Evolutionary conservation across 2,888 invertebrate genomes (phyloP), one percentile per base, ranked within the genome.

Genomic region (Cheilosia variabilis): DNA sequence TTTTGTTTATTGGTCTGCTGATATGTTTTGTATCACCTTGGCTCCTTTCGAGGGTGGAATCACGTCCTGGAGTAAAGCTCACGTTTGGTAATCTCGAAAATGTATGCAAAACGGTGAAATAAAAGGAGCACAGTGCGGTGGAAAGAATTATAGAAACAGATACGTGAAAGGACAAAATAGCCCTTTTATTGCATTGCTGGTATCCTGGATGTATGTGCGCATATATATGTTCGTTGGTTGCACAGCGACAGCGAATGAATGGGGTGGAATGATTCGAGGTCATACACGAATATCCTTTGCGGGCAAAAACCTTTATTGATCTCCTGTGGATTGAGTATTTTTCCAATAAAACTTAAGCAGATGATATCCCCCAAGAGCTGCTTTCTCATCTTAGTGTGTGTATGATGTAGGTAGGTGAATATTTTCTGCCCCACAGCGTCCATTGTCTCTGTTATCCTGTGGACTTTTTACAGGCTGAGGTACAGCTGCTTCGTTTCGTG

Each of bases 1-100:
- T 86, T 77, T 86, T 71, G 81, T 86, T 86, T 86, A 86, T 86
- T 86, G 86, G 86, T 86, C 86, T 86, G 81, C 71, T 68, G 86
- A 86, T 86, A 81, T 81, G 86, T 63, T 66, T 72, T 62, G 86
- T 47, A 81, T 76, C 65, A 80, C 58, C 62, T 57, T 71, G 72
- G 43, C 15, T 63, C 58, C 58, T 55, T 80, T 69, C 9, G 2
- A 15, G 15, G n/a, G 27, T 68, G 57, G 63, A 86, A 86, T 86
- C 86, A 86, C 86, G 86, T 86, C 86, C 86, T 72, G 76, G 62
- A 77, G 77, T 50, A 72, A 60, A 86, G 86, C 86, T 86, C 86
- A 86, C 86, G 86, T 86, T 62, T 76, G 66, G 76, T 86, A 86
- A 84, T 86, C 81, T 86, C 45, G 65, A 72, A 86, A 81, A 86